Evolutionary conservation across 2,113 vertebrate genomes (phyloP).

Genomic region (Pogona vitticeps): DNA sequence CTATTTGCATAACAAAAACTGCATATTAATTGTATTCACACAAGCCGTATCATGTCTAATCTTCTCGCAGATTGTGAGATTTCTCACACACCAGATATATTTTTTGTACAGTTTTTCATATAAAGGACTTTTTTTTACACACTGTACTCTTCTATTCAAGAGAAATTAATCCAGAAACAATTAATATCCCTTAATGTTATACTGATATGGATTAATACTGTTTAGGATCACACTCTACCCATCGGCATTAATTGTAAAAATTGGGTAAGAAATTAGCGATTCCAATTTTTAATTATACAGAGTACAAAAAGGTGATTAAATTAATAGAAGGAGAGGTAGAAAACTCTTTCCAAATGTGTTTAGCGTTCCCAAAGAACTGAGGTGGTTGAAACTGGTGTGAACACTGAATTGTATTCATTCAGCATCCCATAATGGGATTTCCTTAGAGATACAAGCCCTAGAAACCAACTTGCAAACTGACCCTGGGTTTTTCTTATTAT

Average conservation of each 20-base stretch:
- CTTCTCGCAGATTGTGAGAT: background rate
- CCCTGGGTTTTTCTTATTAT: no score
- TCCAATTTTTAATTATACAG: background rate
- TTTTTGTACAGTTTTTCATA: background rate
- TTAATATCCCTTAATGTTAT: background rate
- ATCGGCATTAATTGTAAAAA: slow-evolving; percentile 11
- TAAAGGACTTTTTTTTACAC: background rate
- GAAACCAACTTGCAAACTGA: no score
- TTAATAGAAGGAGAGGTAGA: background rate
- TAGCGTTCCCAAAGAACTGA: background rate
- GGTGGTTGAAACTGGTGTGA: background rate
- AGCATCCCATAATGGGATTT: no score
- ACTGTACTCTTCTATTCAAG: background rate
- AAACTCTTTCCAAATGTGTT: background rate
- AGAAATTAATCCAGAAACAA: slow-evolving; percentile 9
- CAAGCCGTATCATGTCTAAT: background rate
- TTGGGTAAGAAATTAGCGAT: background rate
- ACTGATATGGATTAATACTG: background rate
- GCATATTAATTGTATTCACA: background rate
- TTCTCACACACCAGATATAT: background rate
- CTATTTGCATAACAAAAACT: background rate
- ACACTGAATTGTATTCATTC: background rate
- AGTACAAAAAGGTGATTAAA: slow-evolving; percentile 13
- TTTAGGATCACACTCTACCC: slow-evolving; percentile 4
- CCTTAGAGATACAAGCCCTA: no score